These are phyloP conservation scores for Peromyscus nudipes DNA, from an alignment of 2,797 vertebrate genomes.

Conservation along the genomic window DNA sequence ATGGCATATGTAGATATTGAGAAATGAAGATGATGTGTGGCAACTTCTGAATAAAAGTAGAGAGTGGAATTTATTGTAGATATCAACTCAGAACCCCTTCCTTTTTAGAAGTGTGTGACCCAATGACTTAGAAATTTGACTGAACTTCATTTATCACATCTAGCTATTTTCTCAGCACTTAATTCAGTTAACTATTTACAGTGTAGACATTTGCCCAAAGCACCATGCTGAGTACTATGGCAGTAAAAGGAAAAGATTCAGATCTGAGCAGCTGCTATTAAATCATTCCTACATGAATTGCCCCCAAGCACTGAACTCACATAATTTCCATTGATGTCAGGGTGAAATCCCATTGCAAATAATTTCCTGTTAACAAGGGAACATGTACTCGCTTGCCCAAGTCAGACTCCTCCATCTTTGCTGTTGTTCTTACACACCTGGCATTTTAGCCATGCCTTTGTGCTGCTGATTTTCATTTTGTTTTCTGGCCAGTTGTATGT, in stretches of 20 bases:
- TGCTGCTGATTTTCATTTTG: not conserved
- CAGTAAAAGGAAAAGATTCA: slow-evolving; percentile 37
- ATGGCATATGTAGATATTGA: not conserved
- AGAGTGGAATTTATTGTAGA: not conserved
- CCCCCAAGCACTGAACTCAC: slow-evolving; percentile 43
- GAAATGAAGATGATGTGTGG: not conserved
- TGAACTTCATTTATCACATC: slow-evolving; percentile 17
- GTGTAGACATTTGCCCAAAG: not conserved
- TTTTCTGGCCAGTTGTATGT: not conserved
- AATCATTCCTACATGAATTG: slow-evolving; percentile 62
- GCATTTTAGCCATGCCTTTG: slow-evolving; percentile 40
- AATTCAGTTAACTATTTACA: slow-evolving; percentile 11
- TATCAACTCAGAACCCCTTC: not conserved
- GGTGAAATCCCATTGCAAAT: slow-evolving; percentile 46
- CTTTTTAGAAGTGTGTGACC: not conserved
- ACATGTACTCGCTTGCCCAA: slow-evolving; percentile 11
- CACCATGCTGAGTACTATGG: not conserved
- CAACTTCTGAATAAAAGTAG: slow-evolving; percentile 1
- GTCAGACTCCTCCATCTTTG: not conserved
- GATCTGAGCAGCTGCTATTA: slow-evolving; percentile 64
- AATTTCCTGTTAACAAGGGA: slow-evolving; percentile 56
- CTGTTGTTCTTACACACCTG: not conserved
- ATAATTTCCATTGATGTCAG: slow-evolving; percentile 62
- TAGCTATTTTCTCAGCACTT: slow-evolving; percentile 40
- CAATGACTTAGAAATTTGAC: slow-evolving; percentile 15